Percentiles rank a stretch among this genome's conserved stretches.
Evolutionary conservation across 1,140 invertebrate species (phyloP).

Genomic region (Bombyx mandarina): DNA sequence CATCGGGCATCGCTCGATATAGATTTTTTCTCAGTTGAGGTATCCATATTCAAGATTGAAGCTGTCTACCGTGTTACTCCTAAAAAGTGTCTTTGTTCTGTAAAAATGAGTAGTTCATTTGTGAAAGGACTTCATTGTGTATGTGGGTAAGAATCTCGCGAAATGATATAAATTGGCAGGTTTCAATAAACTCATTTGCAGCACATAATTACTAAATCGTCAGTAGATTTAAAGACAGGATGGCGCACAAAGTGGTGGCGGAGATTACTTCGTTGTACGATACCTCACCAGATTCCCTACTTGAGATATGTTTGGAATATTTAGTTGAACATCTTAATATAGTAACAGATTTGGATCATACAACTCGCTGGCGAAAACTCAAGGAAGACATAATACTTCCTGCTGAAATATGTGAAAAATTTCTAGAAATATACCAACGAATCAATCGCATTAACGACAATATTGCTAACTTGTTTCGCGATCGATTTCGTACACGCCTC

Average conservation of each 20-base stretch:
- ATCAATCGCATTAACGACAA: conserved; percentile 74
- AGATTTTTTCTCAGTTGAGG: conserved; percentile 1
- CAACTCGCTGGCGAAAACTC: conserved; percentile 32
- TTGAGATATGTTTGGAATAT: conserved; percentile 41
- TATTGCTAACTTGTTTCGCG: conserved; percentile 81
- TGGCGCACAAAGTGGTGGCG: conserved; percentile 23
- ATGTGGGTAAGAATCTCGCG: conserved; percentile 3
- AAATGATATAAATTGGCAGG: conserved; percentile 14
- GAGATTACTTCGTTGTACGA: conserved; percentile 37
- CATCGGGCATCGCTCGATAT: background rate
- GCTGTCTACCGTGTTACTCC: too few relatives aligned
- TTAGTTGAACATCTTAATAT: conserved; percentile 43
- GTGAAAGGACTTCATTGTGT: background rate
- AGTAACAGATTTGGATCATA: conserved; percentile 36
- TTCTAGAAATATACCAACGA: conserved; percentile 76
- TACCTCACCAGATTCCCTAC: conserved; percentile 36
- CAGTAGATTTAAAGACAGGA: conserved; percentile 18
- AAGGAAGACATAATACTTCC: conserved; percentile 53
- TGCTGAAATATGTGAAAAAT: conserved; percentile 56
- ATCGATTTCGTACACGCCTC: conserved; percentile 77
- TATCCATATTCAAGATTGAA: background rate
- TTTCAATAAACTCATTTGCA: conserved; percentile 12
- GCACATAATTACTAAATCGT: conserved; percentile 14
- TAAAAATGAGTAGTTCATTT: background rate
- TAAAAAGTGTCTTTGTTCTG: too few relatives aligned